These are phyloP conservation scores for Dynastes hyllus DNA, from an alignment of 2,888 invertebrate species.

Conservation along the genomic window DNA sequence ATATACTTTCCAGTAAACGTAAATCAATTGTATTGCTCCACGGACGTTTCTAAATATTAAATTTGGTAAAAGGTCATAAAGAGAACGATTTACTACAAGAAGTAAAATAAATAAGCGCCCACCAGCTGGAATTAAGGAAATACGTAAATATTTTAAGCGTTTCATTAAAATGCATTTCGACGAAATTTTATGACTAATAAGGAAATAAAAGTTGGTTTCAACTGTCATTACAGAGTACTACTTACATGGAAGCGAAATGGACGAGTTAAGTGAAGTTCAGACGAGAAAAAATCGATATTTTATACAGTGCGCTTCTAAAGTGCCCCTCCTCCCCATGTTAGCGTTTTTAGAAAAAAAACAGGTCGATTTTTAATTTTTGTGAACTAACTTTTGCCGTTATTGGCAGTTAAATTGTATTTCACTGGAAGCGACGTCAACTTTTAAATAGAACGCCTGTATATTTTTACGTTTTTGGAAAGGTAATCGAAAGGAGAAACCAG, in stretches of 20 bases:
- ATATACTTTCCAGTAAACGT: neutral
- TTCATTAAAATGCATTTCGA: neutral
- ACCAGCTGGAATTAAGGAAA: conserved; percentile 1
- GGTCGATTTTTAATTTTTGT: neutral
- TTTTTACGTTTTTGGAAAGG: too few species aligned
- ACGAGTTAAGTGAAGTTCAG: neutral
- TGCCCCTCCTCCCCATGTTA: neutral
- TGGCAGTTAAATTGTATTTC: too few species aligned
- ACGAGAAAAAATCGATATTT: neutral
- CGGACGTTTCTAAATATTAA: conserved; percentile 21
- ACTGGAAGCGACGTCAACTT: too few species aligned
- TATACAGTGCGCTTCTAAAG: neutral
- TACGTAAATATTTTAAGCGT: neutral
- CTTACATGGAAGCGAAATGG: neutral
- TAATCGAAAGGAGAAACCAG: too few species aligned
- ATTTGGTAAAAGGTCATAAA: conserved; percentile 25
- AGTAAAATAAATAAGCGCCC: conserved; percentile 20
- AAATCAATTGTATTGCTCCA: neutral
- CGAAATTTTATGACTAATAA: conserved; percentile 5
- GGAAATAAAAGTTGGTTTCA: neutral
- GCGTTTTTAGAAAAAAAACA: neutral
- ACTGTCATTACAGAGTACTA: neutral
- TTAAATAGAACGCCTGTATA: too few species aligned
- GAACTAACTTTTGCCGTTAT: too few species aligned
- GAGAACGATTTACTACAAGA: neutral